Conservation (phyloP, 92 coral and sea anemone genomes). For the Palythoa grandiflora region DNA sequence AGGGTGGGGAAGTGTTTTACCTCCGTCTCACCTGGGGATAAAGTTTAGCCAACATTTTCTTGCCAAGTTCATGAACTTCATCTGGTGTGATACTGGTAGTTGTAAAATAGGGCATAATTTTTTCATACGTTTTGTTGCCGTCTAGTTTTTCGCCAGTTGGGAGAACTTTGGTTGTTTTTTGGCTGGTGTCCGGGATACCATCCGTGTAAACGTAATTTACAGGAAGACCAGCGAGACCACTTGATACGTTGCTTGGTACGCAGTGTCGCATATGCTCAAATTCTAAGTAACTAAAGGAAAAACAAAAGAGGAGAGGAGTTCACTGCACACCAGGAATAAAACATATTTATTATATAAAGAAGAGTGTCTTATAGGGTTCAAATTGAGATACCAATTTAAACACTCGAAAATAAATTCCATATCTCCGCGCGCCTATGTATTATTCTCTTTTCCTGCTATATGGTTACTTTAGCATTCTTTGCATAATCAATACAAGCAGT, state of each 20-base stretch:
- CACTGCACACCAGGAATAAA: background rate
- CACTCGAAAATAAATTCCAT: no score
- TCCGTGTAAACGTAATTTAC: constrained; percentile 66
- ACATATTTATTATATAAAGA: no score
- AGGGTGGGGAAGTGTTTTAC: background rate
- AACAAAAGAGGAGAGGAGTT: no score
- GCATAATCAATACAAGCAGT: no score
- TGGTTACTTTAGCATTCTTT: no score
- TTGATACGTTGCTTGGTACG: constrained; percentile 80
- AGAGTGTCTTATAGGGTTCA: no score
- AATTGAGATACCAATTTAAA: no score
- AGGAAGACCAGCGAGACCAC: constrained; percentile 83
- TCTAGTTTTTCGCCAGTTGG: constrained; percentile 72
- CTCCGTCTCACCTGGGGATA: constrained; percentile 75
- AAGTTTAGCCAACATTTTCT: constrained; percentile 72
- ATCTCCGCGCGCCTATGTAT: no score
- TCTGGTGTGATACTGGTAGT: constrained; percentile 70
- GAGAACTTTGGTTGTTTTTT: constrained; percentile 64
- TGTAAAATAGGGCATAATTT: constrained; percentile 80
- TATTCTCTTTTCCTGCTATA: no score
- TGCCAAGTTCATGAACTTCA: constrained; percentile 74
- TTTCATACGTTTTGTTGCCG: constrained; percentile 76
- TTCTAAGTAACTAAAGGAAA: constrained; percentile 64
- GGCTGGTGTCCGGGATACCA: constrained; percentile 53
- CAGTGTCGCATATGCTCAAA: constrained; percentile 74